phyloP scores from a whole-genome alignment of 2,888 invertebrate species.

The Protula sp. region DNA sequence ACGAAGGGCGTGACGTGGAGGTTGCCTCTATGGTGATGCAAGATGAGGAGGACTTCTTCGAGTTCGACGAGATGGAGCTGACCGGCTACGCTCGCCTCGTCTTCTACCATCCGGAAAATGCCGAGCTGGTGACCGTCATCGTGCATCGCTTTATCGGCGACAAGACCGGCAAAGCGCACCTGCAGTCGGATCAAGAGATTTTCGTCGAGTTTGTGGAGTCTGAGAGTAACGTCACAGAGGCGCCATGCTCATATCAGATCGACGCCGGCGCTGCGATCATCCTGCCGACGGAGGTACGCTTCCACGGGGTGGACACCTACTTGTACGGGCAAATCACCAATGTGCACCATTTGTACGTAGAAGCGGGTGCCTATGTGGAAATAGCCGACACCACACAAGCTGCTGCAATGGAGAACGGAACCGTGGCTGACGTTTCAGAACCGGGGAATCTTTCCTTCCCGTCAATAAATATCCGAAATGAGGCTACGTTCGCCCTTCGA shows the following conservation, averaged over 20 bases:
- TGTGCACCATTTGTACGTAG: conserved; percentile 35
- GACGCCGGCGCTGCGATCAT: conserved; percentile 31
- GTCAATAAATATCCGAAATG: conserved; percentile 29
- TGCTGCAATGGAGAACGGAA: conserved; percentile 28
- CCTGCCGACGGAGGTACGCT: conserved; percentile 35
- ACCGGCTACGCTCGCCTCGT: conserved; percentile 28
- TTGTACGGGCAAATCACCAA: conserved; percentile 30
- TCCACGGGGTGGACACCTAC: conserved; percentile 35
- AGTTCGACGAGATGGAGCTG: conserved; percentile 35
- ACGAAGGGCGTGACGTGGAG: conserved; percentile 27
- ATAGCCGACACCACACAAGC: conserved; percentile 33
- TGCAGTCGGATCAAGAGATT: conserved; percentile 26
- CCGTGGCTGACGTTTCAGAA: conserved; percentile 23
- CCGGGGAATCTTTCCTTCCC: conserved; percentile 33
- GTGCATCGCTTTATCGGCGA: conserved; percentile 33
- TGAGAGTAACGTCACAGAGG: conserved; percentile 32
- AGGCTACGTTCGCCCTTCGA: conserved; percentile 27
- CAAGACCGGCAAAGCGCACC: conserved; percentile 33
- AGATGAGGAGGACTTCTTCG: conserved; percentile 24
- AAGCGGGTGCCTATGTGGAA: conserved; percentile 26
- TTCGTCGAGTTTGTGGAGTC: conserved; percentile 33
- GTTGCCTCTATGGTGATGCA: conserved; percentile 35
- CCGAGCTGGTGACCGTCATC: conserved; percentile 19
- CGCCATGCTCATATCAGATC: conserved; percentile 35
- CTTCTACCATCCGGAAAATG: conserved; percentile 27